These are phyloP conservation scores for Drepanosiphum platanoidis DNA, from an alignment of 2,888 invertebrate genomes.

Conservation along the genomic window DNA sequence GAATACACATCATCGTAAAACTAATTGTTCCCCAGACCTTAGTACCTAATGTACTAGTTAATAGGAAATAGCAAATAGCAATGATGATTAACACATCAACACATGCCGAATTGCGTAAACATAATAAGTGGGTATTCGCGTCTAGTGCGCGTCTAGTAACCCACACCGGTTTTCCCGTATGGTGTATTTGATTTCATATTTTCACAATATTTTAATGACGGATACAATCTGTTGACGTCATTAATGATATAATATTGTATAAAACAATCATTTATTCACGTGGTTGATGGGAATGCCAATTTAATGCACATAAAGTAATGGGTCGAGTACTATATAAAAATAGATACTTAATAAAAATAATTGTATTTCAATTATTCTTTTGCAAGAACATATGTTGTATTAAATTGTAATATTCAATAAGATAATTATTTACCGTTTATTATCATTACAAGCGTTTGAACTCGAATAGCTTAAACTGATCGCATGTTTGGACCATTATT, in stretches of 20 bases:
- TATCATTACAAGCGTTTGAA: not conserved
- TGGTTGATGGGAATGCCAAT: not conserved
- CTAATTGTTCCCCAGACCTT: not conserved
- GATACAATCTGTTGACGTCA: slow-evolving; percentile 18
- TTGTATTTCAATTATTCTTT: not conserved
- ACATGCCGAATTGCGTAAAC: not conserved
- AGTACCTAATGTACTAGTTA: not conserved
- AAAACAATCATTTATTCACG: not conserved
- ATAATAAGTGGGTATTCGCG: not conserved
- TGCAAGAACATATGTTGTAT: not conserved
- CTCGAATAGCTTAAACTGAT: not conserved
- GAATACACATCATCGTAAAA: not conserved
- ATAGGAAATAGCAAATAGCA: not conserved
- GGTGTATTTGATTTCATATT: slow-evolving; percentile 29
- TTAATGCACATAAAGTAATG: not conserved
- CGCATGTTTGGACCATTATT: not conserved
- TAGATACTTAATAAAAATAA: not conserved
- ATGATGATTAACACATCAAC: not conserved
- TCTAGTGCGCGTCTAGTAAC: not conserved
- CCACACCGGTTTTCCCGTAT: not conserved
- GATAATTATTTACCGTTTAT: too few species aligned
- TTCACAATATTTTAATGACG: not conserved
- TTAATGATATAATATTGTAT: not conserved
- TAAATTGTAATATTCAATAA: not conserved
- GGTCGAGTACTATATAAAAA: not conserved